Percentiles rank a stretch among this genome's conserved stretches.
phyloP scores from a whole-genome alignment of 1,140 invertebrate genomes.

The Hydropsyche tenuis region DNA sequence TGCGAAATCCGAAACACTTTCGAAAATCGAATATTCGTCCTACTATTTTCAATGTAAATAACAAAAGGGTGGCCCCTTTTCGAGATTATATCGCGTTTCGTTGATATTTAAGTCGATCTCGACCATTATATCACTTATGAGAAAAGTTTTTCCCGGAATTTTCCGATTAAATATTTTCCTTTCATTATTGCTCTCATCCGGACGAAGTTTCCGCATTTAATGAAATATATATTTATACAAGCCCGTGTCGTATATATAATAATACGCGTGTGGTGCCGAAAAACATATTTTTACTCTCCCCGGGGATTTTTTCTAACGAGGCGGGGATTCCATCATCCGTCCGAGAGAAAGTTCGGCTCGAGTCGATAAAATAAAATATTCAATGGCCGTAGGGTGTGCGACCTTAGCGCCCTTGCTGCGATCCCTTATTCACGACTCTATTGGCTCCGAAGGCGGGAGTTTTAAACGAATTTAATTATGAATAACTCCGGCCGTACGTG shows the following conservation, averaged over 20 bases:
- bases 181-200: conserved; percentile 20
- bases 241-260: background rate
- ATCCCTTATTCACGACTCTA: conserved; percentile 33
- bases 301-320: conserved; percentile 8
- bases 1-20: too few relatives aligned
- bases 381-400: background rate
- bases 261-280: background rate
- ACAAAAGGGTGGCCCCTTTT: too few relatives aligned
- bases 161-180: conserved; percentile 29
- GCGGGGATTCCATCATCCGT: conserved; percentile 11
- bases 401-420: conserved; percentile 11
- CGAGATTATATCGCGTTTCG: background rate
- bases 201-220: background rate
- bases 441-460: conserved; percentile 11
- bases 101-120: conserved; percentile 17
- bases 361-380: conserved; percentile 21
- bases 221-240: conserved; percentile 18
- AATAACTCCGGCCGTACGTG: background rate
- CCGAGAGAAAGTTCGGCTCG: background rate
- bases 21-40: too few relatives aligned
- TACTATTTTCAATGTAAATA: too few relatives aligned
- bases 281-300: conserved; percentile 2
- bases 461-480: conserved; percentile 40
- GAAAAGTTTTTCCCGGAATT: conserved; percentile 26
- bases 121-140: conserved; percentile 24